phyloP scores from a whole-genome alignment of 2,888 invertebrate genomes.

The Pammene aurita region DNA sequence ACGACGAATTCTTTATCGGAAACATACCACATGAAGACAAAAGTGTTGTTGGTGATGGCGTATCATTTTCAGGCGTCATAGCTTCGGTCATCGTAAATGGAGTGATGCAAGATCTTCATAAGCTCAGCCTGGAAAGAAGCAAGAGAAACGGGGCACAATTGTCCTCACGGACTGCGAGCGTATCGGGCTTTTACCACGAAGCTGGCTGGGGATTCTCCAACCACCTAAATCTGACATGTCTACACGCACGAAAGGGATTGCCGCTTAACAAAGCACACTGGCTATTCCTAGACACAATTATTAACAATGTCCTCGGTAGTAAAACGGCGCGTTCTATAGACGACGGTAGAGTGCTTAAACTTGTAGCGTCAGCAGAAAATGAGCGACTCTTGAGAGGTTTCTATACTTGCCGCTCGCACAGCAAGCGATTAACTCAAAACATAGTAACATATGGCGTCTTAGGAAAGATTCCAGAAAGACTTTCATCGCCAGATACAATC shows the following conservation, averaged over 20 bases:
- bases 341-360: conserved; percentile 66
- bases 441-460: conserved; percentile 74
- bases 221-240: conserved; percentile 69
- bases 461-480: conserved; percentile 61
- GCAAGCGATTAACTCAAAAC: conserved; percentile 62
- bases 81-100: conserved; percentile 64
- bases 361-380: conserved; percentile 62
- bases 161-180: conserved; percentile 71
- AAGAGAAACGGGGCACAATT: conserved; percentile 63
- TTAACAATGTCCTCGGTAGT: conserved; percentile 50
- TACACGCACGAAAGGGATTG: conserved; percentile 61
- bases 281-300: conserved; percentile 65
- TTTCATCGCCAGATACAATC: conserved; percentile 62
- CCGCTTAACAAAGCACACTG: conserved; percentile 62
- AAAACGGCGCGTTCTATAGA: conserved; percentile 61
- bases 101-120: conserved; percentile 62
- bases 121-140: conserved; percentile 60
- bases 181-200: conserved; percentile 74
- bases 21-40: conserved; percentile 60
- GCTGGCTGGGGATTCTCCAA: conserved; percentile 69
- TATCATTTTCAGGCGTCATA: conserved; percentile 61
- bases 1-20: conserved; percentile 69
- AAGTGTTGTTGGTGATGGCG: conserved; percentile 55
- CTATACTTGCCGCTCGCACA: conserved; percentile 71
- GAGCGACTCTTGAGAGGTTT: conserved; percentile 63